phyloP scores from a whole-genome alignment of 1,140 invertebrate genomes.

The Drosophila dunni region DNA sequence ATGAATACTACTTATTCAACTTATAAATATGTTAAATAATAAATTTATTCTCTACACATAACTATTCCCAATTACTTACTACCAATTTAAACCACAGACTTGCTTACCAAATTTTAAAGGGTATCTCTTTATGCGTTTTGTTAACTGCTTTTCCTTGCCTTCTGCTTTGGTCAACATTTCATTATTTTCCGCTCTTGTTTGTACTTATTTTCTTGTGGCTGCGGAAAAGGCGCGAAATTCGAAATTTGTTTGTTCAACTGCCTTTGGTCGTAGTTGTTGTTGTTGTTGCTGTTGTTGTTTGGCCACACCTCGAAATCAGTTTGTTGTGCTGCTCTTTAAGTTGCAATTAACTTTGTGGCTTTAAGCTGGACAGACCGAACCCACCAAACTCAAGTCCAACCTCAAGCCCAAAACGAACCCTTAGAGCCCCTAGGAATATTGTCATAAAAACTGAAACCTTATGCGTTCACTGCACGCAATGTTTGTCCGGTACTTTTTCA shows the following conservation, averaged over 20 bases:
- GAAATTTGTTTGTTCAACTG: conserved; percentile 73
- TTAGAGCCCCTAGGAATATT: background rate
- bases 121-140: conserved; percentile 6
- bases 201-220: background rate
- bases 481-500: conserved; percentile 63
- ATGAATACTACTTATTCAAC: too few relatives aligned
- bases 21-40: too few relatives aligned
- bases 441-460: conserved; percentile 43
- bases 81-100: too few relatives aligned
- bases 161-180: conserved; percentile 58
- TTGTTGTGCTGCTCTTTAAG: conserved; percentile 69
- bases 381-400: conserved; percentile 14
- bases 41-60: too few relatives aligned
- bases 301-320: conserved; percentile 73
- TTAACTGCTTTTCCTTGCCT: conserved; percentile 14
- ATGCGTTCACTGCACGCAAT: conserved; percentile 68
- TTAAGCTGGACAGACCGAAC: conserved; percentile 57
- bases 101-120: background rate
- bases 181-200: background rate
- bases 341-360: conserved; percentile 74
- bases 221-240: conserved; percentile 72
- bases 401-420: background rate
- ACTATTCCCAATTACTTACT: too few relatives aligned
- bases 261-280: conserved; percentile 5
- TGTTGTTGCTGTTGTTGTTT: conserved; percentile 1